These are phyloP conservation scores for Crenuchus spilurus DNA, from an alignment of 2,797 vertebrate genomes.

Conservation along the genomic window DNA sequence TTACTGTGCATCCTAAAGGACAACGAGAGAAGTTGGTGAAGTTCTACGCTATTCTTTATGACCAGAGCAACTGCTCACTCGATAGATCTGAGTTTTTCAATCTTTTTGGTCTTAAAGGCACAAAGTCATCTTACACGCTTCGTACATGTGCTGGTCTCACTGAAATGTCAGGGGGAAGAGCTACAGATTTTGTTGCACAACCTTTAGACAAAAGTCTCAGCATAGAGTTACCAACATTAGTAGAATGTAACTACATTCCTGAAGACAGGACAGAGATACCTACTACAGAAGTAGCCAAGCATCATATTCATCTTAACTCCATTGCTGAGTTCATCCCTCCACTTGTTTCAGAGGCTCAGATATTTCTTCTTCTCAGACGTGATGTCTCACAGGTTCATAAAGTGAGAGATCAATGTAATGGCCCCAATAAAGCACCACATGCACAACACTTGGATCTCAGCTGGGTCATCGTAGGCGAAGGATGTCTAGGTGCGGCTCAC, in stretches of 20 bases:
- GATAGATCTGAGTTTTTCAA: background rate
- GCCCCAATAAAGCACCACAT: background rate
- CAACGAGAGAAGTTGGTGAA: background rate
- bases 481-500: background rate
- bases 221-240: too few species aligned
- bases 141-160: background rate
- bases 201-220: too few species aligned
- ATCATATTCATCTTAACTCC: background rate
- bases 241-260: background rate
- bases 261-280: conserved; percentile 12
- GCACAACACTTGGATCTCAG: background rate
- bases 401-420: conserved; percentile 3
- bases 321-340: conserved; percentile 14
- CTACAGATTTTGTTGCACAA: background rate
- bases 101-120: background rate
- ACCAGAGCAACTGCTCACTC: conserved; percentile 1
- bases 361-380: background rate
- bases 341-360: background rate
- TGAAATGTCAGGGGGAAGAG: background rate
- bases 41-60: background rate
- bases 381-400: conserved; percentile 8
- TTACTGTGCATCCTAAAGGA: background rate
- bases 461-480: too few species aligned
- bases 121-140: background rate
- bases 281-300: background rate